Evolutionary conservation across 2,888 invertebrate genomes (phyloP), one percentile per base, ranked within the genome.

Genomic region (Nematopogon swammerdamellus): DNA sequence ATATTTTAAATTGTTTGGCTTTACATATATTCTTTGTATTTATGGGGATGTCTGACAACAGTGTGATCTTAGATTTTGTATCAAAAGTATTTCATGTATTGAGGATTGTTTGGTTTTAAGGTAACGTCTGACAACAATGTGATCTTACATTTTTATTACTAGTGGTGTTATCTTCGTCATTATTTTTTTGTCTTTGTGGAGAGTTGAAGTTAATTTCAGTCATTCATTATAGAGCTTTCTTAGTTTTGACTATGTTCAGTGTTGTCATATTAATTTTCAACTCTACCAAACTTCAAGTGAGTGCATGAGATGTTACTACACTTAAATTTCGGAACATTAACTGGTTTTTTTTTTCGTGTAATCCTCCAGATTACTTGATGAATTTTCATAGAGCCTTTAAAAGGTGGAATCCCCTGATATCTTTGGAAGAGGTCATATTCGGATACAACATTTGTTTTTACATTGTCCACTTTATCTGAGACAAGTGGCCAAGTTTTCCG

Each of bases 321-420:
- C 44, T 43, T 43, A 43, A 43, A 43, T 43, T 43, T 43, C 44
- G 44, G 14, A 43, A 43, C 44, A 43, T 43, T 43, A 43, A 43
- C 44, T 43, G 44, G 4, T 25, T 43, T 43, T 25, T 43, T 43
- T 43, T 43, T 43, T 43, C 14, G 44, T 43, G 44, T 18, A 43
- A 43, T 43, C 44, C 44, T 43, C 44, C 44, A 43, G 44, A 43
- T 43, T 43, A 43, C 44, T 43, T 43, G 44, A 43, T 43, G 44
- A 43, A 43, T 11, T 43, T 43, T 43, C 44, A 43, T 43, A 6
- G 44, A 43, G 44, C 44, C 44, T 43, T 43, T 43, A 6, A 43
- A 43, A 43, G 5, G 44, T 4, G 4, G 44, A 11, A 43, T 6
- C 5, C 8, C 11, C 44, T 43, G 44, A 43, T 6, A 6, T 43